Evolutionary conservation across 2,888 invertebrate genomes (phyloP).

Genomic region (Folsomia candida): DNA sequence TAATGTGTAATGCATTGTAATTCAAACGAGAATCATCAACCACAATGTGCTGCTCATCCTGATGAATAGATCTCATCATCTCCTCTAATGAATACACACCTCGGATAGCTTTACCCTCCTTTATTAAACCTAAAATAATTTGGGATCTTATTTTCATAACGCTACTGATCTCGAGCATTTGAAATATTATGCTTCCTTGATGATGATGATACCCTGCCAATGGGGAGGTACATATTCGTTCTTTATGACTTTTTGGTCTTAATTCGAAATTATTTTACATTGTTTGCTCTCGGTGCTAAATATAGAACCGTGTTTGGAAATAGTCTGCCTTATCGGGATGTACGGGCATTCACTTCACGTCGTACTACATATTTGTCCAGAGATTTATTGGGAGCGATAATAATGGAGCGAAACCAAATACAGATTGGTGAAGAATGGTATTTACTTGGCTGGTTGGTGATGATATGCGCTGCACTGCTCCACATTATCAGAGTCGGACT

Average conservation of each 20-base stretch:
- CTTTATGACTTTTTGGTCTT: neutral
- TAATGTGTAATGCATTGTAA: no score
- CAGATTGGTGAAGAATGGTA: constrained; percentile 2
- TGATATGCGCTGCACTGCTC: constrained; percentile 1
- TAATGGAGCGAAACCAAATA: constrained; percentile 10
- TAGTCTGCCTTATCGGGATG: neutral
- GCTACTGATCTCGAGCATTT: neutral
- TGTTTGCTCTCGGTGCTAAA: neutral
- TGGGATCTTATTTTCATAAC: neutral
- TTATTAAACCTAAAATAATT: neutral
- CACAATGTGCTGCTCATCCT: neutral
- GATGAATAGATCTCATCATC: neutral
- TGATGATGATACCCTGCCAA: no score
- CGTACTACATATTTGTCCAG: neutral
- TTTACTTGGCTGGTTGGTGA: no score
- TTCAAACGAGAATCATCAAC: neutral
- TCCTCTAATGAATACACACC: neutral
- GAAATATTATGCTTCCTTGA: neutral
- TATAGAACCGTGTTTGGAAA: no score
- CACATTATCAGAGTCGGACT: neutral
- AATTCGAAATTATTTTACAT: neutral
- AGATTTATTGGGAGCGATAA: constrained; percentile 5
- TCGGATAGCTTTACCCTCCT: neutral
- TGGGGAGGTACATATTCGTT: no score
- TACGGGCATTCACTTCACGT: neutral